Base-by-base conservation (phyloP, 2,113 vertebrate species). In the Menura novaehollandiae region DNA sequence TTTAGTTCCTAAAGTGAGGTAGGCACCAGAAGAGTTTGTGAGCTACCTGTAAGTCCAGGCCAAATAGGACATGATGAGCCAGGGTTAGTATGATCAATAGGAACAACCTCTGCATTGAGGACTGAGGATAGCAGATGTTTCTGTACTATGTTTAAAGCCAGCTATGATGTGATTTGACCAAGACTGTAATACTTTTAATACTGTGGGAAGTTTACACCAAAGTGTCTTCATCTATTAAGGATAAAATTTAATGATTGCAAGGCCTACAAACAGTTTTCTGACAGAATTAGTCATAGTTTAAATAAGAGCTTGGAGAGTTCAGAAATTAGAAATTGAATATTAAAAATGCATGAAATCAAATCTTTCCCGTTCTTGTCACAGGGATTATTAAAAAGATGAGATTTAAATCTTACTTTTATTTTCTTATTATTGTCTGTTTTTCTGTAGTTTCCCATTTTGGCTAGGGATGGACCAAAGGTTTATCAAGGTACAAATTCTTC, bases 181-280 rank as follows among this genome's bases (percentile, higher is more conserved):
- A 85, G 59, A 28, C 51, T 88, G 66, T 37, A 74, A 73, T 56
- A 86, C 81, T 89, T 95, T 75, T 92, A 95, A 90, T 91, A 66
- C 19, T 49, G 27, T 56, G 84, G 73, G 79, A 93, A 95, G 93
- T 97, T 89, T 88, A 64, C 4, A 1, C 26, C 39, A 43, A 95
- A 74, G 8, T 28, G 20, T 41, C 47, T 76, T 60, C 46, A 41
- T 81, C 32, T 72, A 7, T 79, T 56, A 96, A 91, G 62, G 85
- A 72, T 74, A 89, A 95, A 88, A 56, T 49, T 28, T 49, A 69
- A 71, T 47, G 30, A 59, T 47, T 67, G 9, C 15, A 72, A 79
- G 51, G 43, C 32, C 41, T 44, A 30, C 15, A 78, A 30, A 63
- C 10, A 63, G 10, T 21, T 82, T 89, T 68, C 66, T 88, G 30